Conservation (phyloP, 1,140 invertebrate genomes). For the Drosophila sproati region DNA sequence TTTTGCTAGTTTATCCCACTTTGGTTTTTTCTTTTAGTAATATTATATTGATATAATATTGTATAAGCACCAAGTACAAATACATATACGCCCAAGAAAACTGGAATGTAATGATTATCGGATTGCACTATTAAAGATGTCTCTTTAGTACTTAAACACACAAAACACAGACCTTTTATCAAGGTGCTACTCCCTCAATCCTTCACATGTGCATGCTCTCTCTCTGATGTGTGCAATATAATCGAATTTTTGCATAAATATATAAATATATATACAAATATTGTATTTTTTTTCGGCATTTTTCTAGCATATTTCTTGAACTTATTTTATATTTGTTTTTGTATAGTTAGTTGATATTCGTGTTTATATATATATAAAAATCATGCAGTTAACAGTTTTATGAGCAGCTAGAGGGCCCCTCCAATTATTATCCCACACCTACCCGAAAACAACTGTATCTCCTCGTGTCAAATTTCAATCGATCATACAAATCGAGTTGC, state of each 20-base stretch:
- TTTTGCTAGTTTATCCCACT: conserved; percentile 23
- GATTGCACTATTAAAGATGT: conserved; percentile 30
- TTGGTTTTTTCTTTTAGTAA: conserved; percentile 18
- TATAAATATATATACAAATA: conserved; percentile 6
- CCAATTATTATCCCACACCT: background rate
- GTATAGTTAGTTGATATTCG: conserved; percentile 14
- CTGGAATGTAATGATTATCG: conserved; percentile 40
- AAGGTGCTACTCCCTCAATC: conserved; percentile 2
- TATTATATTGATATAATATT: conserved; percentile 11
- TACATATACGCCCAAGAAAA: conserved; percentile 14
- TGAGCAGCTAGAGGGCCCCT: conserved; percentile 14
- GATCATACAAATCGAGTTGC: conserved; percentile 48
- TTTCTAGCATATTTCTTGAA: conserved; percentile 5
- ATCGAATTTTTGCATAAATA: conserved; percentile 8
- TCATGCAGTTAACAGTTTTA: conserved; percentile 23
- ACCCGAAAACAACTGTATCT: conserved; percentile 11
- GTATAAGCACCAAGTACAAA: conserved; percentile 6
- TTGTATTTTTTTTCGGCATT: conserved; percentile 22
- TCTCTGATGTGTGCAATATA: conserved; percentile 27
- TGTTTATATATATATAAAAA: conserved; percentile 3
- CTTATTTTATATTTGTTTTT: conserved; percentile 5
- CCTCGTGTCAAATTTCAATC: conserved; percentile 31
- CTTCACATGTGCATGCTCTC: conserved; percentile 28
- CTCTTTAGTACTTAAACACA: background rate
- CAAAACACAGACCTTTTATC: conserved; percentile 8